Conservation (phyloP, 2,888 invertebrate genomes). For the Cheilosia pagana region DNA sequence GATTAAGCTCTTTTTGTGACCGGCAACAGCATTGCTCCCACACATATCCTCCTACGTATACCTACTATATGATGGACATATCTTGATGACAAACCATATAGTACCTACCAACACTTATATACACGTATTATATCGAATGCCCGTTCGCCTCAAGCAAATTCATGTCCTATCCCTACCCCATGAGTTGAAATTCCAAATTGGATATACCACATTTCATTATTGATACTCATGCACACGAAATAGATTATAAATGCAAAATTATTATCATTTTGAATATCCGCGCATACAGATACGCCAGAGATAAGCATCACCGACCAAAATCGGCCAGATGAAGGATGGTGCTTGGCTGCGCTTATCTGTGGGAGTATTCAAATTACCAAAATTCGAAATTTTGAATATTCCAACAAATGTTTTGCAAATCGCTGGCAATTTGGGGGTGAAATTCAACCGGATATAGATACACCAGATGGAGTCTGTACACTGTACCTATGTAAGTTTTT, state of each 20-base stretch:
- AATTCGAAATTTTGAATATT: not conserved
- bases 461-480: not conserved
- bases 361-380: slow-evolving; percentile 44
- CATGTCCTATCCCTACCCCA: slow-evolving; percentile 59
- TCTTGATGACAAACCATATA: slow-evolving; percentile 48
- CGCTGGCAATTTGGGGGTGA: slow-evolving; percentile 9
- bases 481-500: not conserved
- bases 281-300: slow-evolving; percentile 1
- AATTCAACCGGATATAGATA: not conserved
- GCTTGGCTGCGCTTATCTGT: slow-evolving; percentile 33
- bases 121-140: not conserved
- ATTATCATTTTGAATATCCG: slow-evolving; percentile 66
- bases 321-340: slow-evolving; percentile 35
- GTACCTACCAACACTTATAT: slow-evolving; percentile 24
- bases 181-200: slow-evolving; percentile 70
- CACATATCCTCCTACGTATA: not conserved
- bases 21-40: slow-evolving; percentile 12
- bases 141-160: slow-evolving; percentile 57
- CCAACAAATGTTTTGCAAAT: slow-evolving; percentile 18
- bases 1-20: slow-evolving; percentile 65
- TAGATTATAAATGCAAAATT: slow-evolving; percentile 52
- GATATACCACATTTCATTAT: slow-evolving; percentile 73
- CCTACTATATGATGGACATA: slow-evolving; percentile 15
- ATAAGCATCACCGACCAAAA: slow-evolving; percentile 16
- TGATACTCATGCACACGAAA: slow-evolving; percentile 53